Evolutionary conservation across 1,140 invertebrate genomes (phyloP), one percentile per base, ranked within the genome.

Genomic region (Drosophila varians): DNA sequence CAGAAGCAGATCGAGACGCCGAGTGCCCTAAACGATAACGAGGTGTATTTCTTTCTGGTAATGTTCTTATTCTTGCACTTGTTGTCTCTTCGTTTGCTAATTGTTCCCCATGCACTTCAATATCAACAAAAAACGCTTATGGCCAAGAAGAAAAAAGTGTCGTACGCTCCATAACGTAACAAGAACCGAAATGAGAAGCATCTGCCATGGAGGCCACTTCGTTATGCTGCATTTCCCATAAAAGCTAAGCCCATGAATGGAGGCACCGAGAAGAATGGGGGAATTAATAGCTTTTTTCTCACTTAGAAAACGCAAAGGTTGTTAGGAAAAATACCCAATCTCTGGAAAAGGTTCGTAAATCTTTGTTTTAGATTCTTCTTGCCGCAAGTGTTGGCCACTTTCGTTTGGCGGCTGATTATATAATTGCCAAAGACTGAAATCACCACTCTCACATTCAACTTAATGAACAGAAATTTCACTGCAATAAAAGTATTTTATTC

Each of bases 391-490:
- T 36, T 46, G 51, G 28, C 64, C 23, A 69, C 65, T 69, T 69
- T 69, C 65, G 42, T 69, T 55, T 68, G 47, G 25, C 48, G 16
- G 16, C 58, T 46, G 48, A 86, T 84, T 84, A 84, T 86, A 80
- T 86, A 84, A 84, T 84, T 65, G 51, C 65, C 47, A 66, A 75
- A 66, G 48, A 64, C 77, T 19, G 26, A 47, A 53, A 61, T 72
- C 45, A 31, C 58, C 69, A 47, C 80, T 84, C 80, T 86, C 80
- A 86, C 76, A 86, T 57, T 65, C 9, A 61, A 34, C 48, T 86
- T 86, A 87, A 86, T 86, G 80, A 87, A 78, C 66, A 61, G 60
- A 86, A 84, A 84, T 86, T 86, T 86, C 80, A 86, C 80, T 86
- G 62, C 62, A 66, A 87, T 86, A 86, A 86, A 84, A 80, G 51